These are phyloP conservation scores for Hypotaenidia philippensis DNA, from an alignment of 2,797 vertebrate species.

Conservation along the genomic window DNA sequence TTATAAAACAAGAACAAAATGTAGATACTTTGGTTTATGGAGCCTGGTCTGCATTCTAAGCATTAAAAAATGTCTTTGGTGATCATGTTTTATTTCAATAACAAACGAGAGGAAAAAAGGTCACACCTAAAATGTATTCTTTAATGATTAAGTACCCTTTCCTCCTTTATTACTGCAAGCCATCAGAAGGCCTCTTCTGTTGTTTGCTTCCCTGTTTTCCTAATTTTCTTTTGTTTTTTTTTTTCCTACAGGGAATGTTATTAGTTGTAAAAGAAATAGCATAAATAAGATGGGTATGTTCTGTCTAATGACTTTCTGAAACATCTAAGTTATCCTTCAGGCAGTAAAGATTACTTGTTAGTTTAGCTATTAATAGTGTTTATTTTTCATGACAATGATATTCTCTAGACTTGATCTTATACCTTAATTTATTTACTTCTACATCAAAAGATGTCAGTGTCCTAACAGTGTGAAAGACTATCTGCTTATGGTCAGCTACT, in stretches of 20 bases:
- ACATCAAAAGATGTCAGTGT: not conserved
- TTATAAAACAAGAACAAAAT: slow-evolving; percentile 51
- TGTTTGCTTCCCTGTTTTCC: not conserved
- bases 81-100: slow-evolving; percentile 70
- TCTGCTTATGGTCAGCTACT: not conserved
- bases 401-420: not conserved
- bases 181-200: slow-evolving; percentile 26
- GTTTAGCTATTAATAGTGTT: not conserved
- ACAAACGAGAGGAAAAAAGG: slow-evolving; percentile 63
- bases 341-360: not conserved
- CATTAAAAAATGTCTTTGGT: slow-evolving; percentile 72
- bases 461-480: not conserved
- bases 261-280: slow-evolving; percentile 43
- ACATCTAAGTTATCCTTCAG: not conserved
- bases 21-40: slow-evolving; percentile 44
- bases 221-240: slow-evolving; percentile 18
- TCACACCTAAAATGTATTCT: slow-evolving; percentile 59
- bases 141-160: slow-evolving; percentile 47
- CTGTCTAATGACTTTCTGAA: slow-evolving; percentile 4
- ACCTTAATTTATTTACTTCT: not conserved
- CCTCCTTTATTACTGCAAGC: slow-evolving; percentile 26
- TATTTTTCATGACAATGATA: not conserved
- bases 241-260: not conserved
- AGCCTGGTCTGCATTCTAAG: slow-evolving; percentile 33
- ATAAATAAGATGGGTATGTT: slow-evolving; percentile 30